Base-by-base conservation (phyloP, 2,113 vertebrate species). In the Pycnonotus jocosus region DNA sequence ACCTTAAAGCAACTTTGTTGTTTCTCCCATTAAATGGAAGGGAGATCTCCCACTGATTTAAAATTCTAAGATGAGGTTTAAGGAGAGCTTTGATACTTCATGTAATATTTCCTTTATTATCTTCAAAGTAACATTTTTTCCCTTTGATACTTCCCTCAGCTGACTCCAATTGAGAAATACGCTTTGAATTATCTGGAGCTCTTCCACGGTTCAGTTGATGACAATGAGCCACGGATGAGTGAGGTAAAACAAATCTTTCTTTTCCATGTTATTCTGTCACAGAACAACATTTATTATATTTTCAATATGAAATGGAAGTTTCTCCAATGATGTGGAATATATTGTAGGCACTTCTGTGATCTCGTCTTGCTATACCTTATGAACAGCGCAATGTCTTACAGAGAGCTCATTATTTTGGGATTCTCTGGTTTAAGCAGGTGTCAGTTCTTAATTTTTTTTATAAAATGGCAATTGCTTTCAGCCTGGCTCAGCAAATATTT, bases 91-190 rank as follows among this genome's bases (percentile, higher is more conserved):
- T 89, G 53, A 54, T 64, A 73, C 24, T 88, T 87, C 19, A 30
- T 21, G 17, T 45, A 42, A 23, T 7, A 4, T 65, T 66, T 64
- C 33, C 69, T 74, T 68, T 86, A 12, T 70, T 88, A n/a, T 42
- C 24, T 2, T 66, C 27, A 88, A 10, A 35, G 64, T 93, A 37
- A 85, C 24, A 10, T 60, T 61, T 58, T 91, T 80, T 56, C 66
- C 13, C 54, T 40, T 86, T 65, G 69, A n/a, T 92, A 2, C 70
- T 90, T 77, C 62, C 58, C 81, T 92, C 94, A 99, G 99, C 98
- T 99, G 83, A 99, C 99, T 56, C 99, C 99, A n/a, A 99, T 99
- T 90, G 99, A 99, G 97, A 98, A 98, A 86, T 99, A 99, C 42
- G 99, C 99, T 56, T 97, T 99, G 93, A 98, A 99, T 97, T 99